These are phyloP conservation scores for Furnarius figulus DNA, from an alignment of 2,113 vertebrate species.

Conservation along the genomic window DNA sequence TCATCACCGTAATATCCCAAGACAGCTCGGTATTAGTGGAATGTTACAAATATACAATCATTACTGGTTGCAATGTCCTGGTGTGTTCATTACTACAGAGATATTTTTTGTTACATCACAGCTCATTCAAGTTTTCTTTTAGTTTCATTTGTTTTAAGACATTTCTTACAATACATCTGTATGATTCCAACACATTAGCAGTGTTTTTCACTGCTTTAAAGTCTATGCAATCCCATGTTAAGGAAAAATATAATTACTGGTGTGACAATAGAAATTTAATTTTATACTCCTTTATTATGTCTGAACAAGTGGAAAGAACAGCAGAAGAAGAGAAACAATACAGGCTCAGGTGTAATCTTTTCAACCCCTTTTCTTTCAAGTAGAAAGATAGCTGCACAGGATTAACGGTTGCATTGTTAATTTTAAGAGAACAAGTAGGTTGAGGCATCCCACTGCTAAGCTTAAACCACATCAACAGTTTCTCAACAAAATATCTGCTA, in stretches of 20 bases:
- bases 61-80: neutral
- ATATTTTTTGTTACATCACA: neutral
- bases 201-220: neutral
- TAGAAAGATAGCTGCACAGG: neutral
- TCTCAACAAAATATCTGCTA: conserved; percentile 37
- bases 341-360: neutral
- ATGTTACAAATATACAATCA: neutral
- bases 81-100: neutral
- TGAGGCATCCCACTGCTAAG: conserved; percentile 1
- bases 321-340: neutral
- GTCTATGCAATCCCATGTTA: neutral
- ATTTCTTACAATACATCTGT: neutral
- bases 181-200: neutral
- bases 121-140: neutral
- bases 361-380: neutral
- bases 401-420: conserved; percentile 34
- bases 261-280: neutral
- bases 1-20: neutral
- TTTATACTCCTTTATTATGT: neutral
- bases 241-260: neutral
- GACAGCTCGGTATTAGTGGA: neutral
- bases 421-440: neutral
- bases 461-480: conserved; percentile 1
- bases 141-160: neutral
- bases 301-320: neutral